Evolutionary conservation across 1,140 invertebrate genomes (phyloP).

Genomic region (Drosophila bocqueti): DNA sequence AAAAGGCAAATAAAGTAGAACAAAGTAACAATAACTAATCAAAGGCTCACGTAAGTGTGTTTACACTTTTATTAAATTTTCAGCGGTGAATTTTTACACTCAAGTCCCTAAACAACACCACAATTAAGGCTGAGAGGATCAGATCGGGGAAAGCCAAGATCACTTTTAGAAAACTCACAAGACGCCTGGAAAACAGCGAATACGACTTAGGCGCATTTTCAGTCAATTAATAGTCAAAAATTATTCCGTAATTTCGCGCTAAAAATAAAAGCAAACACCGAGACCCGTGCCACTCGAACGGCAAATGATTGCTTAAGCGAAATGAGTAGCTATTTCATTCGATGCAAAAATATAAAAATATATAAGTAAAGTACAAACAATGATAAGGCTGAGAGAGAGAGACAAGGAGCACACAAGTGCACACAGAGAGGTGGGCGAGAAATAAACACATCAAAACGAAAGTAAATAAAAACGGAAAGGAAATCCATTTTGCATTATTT

Average conservation of each 20-base stretch:
- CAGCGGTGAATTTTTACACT: background rate
- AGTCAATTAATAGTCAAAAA: conserved; percentile 27
- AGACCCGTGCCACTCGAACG: conserved; percentile 16
- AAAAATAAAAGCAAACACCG: conserved; percentile 29
- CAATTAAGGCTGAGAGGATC: conserved; percentile 1
- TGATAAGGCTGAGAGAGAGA: conserved; percentile 40
- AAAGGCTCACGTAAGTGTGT: conserved; percentile 1
- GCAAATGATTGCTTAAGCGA: conserved; percentile 27
- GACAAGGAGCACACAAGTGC: conserved; percentile 29
- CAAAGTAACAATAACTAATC: background rate
- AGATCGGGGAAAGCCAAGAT: conserved; percentile 1
- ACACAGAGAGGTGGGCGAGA: conserved; percentile 4
- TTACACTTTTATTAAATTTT: background rate
- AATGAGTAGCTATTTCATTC: conserved; percentile 29
- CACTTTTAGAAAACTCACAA: conserved; percentile 52
- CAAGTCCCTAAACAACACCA: background rate
- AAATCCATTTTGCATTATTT: conserved; percentile 34
- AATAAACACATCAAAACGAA: conserved; percentile 11
- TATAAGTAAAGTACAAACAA: conserved; percentile 32
- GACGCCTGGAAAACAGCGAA: conserved; percentile 42
- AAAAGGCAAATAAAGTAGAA: background rate
- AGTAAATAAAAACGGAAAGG: conserved; percentile 18
- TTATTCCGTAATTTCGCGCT: conserved; percentile 44
- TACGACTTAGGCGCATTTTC: conserved; percentile 48
- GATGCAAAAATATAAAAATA: conserved; percentile 45